Percentiles rank a stretch among this genome's conserved stretches.
phyloP scores from a whole-genome alignment of 1,140 invertebrate genomes.

The Zaprionus africanus region DNA sequence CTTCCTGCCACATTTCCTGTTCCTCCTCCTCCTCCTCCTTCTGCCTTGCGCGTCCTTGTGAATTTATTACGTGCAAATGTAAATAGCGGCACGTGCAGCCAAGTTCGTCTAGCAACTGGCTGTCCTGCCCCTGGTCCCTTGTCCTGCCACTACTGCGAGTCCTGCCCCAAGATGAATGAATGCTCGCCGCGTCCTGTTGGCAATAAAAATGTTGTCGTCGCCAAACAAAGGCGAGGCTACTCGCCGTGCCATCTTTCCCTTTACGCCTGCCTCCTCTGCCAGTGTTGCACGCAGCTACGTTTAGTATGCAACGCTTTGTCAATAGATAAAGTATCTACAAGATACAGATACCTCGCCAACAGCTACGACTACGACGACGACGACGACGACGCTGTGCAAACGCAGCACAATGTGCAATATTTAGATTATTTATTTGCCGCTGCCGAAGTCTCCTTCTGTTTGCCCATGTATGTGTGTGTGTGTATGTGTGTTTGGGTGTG shows the following conservation, averaged over 20 bases:
- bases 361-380: neutral
- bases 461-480: neutral
- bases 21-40: neutral
- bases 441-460: neutral
- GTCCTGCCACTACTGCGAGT: neutral
- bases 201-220: conserved; percentile 71
- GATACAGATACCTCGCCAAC: conserved; percentile 38
- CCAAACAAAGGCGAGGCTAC: conserved; percentile 69
- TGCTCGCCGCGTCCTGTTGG: conserved; percentile 16
- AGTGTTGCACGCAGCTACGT: neutral
- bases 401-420: conserved; percentile 46
- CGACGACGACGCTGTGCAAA: conserved; percentile 30
- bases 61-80: conserved; percentile 84
- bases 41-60: conserved; percentile 34
- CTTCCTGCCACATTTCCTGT: conserved; percentile 72
- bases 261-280: neutral
- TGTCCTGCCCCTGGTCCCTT: conserved; percentile 14
- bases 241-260: neutral
- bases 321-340: conserved; percentile 69
- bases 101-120: conserved; percentile 14
- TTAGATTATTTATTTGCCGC: conserved; percentile 55
- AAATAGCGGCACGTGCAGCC: conserved; percentile 80
- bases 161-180: conserved; percentile 9
- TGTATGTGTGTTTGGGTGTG: neutral
- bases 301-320: conserved; percentile 55